Percentiles rank a stretch among this genome's conserved stretches.
phyloP scores from a whole-genome alignment of 1,140 invertebrate species.

The Phenacoccus solenopsis region DNA sequence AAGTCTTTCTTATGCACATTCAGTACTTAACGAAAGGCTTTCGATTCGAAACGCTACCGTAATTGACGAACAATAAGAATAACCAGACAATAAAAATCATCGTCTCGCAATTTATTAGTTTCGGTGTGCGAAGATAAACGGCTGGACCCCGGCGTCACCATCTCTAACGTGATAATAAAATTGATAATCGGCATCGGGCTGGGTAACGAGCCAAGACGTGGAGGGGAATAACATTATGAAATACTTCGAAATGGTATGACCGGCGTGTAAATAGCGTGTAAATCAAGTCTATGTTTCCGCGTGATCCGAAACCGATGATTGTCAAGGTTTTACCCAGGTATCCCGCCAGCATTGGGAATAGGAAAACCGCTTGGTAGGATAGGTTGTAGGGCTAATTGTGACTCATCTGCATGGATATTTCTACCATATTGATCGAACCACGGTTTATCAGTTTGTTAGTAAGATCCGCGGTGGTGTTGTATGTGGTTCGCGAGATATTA shows the following conservation, averaged over 20 bases:
- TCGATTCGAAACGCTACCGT: background rate
- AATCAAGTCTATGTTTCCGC: background rate
- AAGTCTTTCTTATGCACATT: background rate
- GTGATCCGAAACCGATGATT: slow-evolving; percentile 1
- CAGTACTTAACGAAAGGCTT: no score
- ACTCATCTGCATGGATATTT: background rate
- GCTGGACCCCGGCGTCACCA: background rate
- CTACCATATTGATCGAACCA: background rate
- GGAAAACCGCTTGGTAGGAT: background rate
- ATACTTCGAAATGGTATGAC: background rate
- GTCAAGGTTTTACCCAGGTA: slow-evolving; percentile 1
- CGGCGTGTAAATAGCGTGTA: background rate
- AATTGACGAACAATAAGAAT: background rate
- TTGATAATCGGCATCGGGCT: background rate
- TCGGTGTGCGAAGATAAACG: background rate
- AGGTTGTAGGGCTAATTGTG: background rate
- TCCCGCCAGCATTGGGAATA: background rate
- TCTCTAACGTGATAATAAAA: background rate
- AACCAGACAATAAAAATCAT: background rate
- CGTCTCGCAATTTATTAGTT: background rate
- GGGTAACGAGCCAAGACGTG: background rate
- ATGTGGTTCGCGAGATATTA: background rate
- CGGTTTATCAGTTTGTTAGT: background rate
- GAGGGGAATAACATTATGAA: background rate
- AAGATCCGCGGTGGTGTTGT: background rate